Conservation (phyloP, 2,888 invertebrate genomes). For the Xestia sexstrigata region DNA sequence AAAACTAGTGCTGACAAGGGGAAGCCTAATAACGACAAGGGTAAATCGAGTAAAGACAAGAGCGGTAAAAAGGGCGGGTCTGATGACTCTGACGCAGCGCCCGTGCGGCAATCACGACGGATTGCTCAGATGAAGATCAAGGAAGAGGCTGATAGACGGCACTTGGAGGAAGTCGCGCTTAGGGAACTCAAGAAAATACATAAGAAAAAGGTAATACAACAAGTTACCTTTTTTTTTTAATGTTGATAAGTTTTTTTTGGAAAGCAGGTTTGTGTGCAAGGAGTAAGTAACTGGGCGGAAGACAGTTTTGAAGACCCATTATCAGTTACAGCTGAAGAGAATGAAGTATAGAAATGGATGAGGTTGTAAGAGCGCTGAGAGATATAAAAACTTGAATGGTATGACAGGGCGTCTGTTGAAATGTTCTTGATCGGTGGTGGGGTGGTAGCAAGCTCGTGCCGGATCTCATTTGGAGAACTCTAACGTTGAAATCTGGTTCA, state of each 20-base stretch:
- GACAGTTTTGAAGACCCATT: not conserved
- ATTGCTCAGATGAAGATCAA: slow-evolving; percentile 97
- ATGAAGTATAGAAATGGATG: not conserved
- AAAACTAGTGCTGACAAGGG: slow-evolving; percentile 65
- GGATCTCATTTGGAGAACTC: not conserved
- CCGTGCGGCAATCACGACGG: slow-evolving; percentile 95
- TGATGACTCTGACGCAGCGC: slow-evolving; percentile 83
- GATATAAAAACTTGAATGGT: too few species aligned
- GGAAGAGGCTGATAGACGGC: slow-evolving; percentile 95
- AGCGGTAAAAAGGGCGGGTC: slow-evolving; percentile 53
- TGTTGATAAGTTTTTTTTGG: too few species aligned
- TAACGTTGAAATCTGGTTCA: not conserved
- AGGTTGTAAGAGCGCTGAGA: too few species aligned
- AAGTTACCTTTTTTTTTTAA: too few species aligned
- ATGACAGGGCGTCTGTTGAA: too few species aligned
- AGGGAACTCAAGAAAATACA: slow-evolving; percentile 92
- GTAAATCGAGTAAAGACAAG: slow-evolving; percentile 65
- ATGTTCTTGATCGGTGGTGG: too few species aligned
- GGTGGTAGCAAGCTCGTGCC: too few species aligned
- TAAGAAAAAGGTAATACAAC: slow-evolving; percentile 86
- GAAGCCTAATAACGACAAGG: slow-evolving; percentile 44
- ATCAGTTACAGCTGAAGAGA: not conserved
- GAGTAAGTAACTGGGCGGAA: not conserved
- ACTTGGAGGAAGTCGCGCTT: slow-evolving; percentile 94
- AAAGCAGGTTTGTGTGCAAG: not conserved